Evolutionary conservation across 2,888 invertebrate genomes (phyloP), one percentile per base, ranked within the genome.

Genomic region (Danaus chrysippus): DNA sequence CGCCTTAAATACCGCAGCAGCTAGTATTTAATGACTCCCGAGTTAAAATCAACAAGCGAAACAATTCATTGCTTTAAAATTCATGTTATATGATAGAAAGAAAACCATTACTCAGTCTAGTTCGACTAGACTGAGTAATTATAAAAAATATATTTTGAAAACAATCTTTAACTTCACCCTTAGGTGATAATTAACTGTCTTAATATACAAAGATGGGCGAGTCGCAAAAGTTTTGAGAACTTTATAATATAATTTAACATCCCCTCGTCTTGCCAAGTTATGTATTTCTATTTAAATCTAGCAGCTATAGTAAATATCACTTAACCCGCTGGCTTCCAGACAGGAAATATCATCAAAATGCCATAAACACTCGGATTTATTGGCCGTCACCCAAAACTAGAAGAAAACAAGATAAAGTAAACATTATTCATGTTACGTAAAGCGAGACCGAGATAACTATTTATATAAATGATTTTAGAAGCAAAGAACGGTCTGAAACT

Each of bases 301-400:
- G 49, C 61, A 55, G 46, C 59, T 66, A 63, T 63, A 59, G 62
- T 59, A 63, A 65, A 69, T 69, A 70, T 67, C 66, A 63, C 66
- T 69, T 63, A 67, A 64, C 64, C 68, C 62, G 64, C 61, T 58
- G 63, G 64, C 62, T 67, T 66, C 66, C 69, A 69, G 70, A 70
- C 71, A 62, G 69, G 66, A 67, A 69, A 64, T 58, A 64, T 67
- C 67, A 67, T 67, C 68, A 61, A 68, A 71, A 67, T 67, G 66
- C 64, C 61, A 65, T 68, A 64, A 68, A 66, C 58, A 61, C 63
- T 62, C 49, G 59, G 64, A 70, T 66, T 70, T 71, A 67, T 71
- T 71, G 66, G 71, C 66, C 61, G 54, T 15, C 52, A 34, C 63
- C 67, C 71, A 69, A 69, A 61, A 61, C 60, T 63, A 57, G 60